phyloP scores from a whole-genome alignment of 2,113 vertebrate species.

The Menura novaehollandiae region DNA sequence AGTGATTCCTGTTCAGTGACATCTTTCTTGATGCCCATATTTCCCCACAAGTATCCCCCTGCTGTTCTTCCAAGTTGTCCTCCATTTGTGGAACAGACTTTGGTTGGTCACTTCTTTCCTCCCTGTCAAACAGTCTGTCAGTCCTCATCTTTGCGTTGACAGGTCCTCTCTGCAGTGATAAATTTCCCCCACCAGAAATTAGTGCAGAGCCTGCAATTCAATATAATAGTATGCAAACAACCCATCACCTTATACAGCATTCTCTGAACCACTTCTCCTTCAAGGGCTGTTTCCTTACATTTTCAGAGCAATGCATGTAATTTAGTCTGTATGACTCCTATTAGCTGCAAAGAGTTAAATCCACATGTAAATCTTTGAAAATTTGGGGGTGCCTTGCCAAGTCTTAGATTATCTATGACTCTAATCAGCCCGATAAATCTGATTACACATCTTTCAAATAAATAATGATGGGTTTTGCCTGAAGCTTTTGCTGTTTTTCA shows the following conservation, averaged over 20 bases:
- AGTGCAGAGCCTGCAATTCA: constrained; percentile 39
- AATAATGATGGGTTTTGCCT: constrained; percentile 21
- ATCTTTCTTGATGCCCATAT: not conserved
- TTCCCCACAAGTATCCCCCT: not conserved
- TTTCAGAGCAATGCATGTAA: not conserved
- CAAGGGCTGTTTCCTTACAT: not conserved
- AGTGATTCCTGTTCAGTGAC: not conserved
- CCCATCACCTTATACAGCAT: not conserved
- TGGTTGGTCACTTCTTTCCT: not conserved
- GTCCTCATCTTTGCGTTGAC: constrained; percentile 10
- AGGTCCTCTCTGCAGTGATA: constrained; percentile 5
- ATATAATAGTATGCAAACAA: constrained; percentile 19
- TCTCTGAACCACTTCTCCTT: not conserved
- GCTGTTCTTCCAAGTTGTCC: not conserved
- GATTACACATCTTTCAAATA: not conserved
- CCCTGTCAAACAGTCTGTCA: constrained; percentile 6
- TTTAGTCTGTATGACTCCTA: not conserved
- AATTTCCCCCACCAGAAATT: constrained; percentile 23
- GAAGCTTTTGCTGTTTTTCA: constrained; percentile 21
- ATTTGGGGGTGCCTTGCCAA: not conserved
- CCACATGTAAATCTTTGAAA: not conserved
- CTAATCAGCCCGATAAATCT: constrained; percentile 14
- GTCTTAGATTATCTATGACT: not conserved
- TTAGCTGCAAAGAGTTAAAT: constrained; percentile 10
- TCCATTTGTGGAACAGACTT: not conserved